phyloP scores from a whole-genome alignment of 2,797 vertebrate species.

The Poeciliopsis infans region DNA sequence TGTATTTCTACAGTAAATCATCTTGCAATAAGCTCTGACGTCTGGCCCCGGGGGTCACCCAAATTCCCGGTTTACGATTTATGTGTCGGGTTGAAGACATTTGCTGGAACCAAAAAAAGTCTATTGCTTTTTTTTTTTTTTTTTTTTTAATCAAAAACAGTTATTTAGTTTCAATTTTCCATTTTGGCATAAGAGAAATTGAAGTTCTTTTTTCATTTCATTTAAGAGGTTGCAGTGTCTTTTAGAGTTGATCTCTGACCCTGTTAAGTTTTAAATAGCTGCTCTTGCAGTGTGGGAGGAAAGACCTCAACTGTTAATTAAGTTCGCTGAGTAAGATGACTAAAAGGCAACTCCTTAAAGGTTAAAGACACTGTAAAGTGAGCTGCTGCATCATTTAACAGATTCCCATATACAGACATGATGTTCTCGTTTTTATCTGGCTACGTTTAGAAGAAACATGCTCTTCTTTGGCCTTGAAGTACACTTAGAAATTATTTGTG shows the following conservation, averaged over 20 bases:
- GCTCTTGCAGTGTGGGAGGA: constrained; percentile 35
- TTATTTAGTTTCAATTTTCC: constrained; percentile 14
- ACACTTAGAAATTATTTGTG: constrained; percentile 34
- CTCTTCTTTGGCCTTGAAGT: constrained; percentile 24
- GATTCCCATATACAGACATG: constrained; percentile 1
- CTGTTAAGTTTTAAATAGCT: constrained; percentile 44
- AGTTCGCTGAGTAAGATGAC: constrained; percentile 39
- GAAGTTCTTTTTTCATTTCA: constrained; percentile 36
- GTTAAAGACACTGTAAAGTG: constrained; percentile 24
- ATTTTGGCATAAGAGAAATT: not conserved
- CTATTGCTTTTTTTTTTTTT: not conserved
- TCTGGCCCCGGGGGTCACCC: constrained; percentile 31
- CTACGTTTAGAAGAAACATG: constrained; percentile 11
- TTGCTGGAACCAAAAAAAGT: constrained; percentile 6
- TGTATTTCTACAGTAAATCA: constrained; percentile 28
- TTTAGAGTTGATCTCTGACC: constrained; percentile 55
- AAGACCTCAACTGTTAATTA: constrained; percentile 51
- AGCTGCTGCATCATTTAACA: constrained; percentile 19
- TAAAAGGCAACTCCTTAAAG: constrained; percentile 32
- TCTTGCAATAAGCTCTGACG: constrained; percentile 28
- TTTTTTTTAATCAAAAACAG: not conserved
- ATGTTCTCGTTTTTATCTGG: constrained; percentile 15
- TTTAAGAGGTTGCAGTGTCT: constrained; percentile 39
- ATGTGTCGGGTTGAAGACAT: constrained; percentile 39
- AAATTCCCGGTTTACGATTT: constrained; percentile 32